A percentile compares a stretch with the other conserved stretches of the same genome.
phyloP scores from a whole-genome alignment of 1,140 invertebrate species.

The Steinernema feltiae region DNA sequence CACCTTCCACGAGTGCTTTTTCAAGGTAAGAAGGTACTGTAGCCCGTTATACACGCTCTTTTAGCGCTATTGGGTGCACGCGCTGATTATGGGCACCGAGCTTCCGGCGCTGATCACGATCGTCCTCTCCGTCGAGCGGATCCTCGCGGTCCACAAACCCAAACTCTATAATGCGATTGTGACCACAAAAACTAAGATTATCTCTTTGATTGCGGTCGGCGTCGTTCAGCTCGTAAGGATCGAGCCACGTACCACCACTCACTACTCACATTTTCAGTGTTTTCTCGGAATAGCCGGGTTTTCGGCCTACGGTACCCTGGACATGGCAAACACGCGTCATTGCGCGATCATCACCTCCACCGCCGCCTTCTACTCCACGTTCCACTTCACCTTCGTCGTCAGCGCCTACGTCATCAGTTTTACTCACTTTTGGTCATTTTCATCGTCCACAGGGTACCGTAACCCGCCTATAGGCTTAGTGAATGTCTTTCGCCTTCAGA shows the following conservation, averaged over 20 bases:
- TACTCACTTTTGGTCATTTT: not conserved
- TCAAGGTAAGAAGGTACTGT: too few species aligned
- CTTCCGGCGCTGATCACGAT: not conserved
- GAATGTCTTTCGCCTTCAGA: too few species aligned
- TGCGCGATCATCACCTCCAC: not conserved
- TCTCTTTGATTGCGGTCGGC: not conserved
- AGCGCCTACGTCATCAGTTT: not conserved
- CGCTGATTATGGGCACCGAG: not conserved
- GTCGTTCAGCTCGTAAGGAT: not conserved
- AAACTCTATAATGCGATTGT: not conserved
- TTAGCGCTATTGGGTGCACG: conserved; percentile 10
- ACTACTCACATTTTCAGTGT: not conserved
- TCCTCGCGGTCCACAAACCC: not conserved
- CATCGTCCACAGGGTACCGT: not conserved
- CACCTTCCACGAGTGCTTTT: not conserved
- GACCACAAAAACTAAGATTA: not conserved
- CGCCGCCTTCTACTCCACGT: not conserved
- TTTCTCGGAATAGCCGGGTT: not conserved
- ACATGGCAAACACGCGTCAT: not conserved
- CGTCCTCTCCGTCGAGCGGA: not conserved
- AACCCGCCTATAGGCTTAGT: too few species aligned
- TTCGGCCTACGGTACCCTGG: not conserved
- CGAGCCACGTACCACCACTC: not conserved
- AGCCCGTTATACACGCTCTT: too few species aligned
- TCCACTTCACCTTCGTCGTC: conserved; percentile 17